Conservation (phyloP, 1,140 invertebrate genomes). For the Sycobia sp. region DNA sequence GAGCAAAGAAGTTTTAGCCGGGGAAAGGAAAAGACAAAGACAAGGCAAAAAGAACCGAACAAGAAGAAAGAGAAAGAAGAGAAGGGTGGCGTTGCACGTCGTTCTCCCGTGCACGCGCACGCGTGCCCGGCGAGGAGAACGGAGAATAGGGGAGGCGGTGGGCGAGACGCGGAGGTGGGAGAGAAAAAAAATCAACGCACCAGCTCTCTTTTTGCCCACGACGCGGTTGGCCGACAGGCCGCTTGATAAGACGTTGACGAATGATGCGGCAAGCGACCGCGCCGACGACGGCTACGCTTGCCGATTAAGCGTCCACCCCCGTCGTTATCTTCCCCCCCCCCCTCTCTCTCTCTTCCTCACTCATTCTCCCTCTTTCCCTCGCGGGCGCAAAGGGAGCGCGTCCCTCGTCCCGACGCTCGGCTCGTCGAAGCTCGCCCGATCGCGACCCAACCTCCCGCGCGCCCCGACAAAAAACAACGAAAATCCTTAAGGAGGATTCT, state of each 20-base stretch:
- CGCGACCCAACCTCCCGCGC: no score
- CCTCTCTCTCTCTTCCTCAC: no score
- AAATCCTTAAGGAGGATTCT: slow-evolving; percentile 19
- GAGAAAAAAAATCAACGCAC: slow-evolving; percentile 30
- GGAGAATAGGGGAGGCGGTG: background rate
- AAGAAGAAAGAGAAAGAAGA: background rate
- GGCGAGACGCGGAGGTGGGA: slow-evolving; percentile 12
- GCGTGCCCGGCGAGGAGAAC: no score
- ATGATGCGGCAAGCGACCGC: slow-evolving; percentile 44
- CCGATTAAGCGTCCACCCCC: slow-evolving; percentile 51
- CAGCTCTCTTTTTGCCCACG: slow-evolving; percentile 23
- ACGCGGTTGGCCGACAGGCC: background rate
- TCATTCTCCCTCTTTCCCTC: slow-evolving; percentile 43
- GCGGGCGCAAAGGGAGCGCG: background rate
- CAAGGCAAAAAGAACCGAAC: no score
- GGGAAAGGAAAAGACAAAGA: no score
- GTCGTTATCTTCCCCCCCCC: slow-evolving; percentile 44
- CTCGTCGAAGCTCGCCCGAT: slow-evolving; percentile 16
- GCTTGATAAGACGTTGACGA: slow-evolving; percentile 55
- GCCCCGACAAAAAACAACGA: no score
- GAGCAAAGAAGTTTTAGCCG: no score
- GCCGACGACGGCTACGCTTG: slow-evolving; percentile 10
- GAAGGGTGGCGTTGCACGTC: background rate
- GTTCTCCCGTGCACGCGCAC: background rate
- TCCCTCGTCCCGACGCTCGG: background rate